These are phyloP conservation scores for Charanyca ferruginea DNA, from an alignment of 2,888 invertebrate species.

Conservation along the genomic window DNA sequence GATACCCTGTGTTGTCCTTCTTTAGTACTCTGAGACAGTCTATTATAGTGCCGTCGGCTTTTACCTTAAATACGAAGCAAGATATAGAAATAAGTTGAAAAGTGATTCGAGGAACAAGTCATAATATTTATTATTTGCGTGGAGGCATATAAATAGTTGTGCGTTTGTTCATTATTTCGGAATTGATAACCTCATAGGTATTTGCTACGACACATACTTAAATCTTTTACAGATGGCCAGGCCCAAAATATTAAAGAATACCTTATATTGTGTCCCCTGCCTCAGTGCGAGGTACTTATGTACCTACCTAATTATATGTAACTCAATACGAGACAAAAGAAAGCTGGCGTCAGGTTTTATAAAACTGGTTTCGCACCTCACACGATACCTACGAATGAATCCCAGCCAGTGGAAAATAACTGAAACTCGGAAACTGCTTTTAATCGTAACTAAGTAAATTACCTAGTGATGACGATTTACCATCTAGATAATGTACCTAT, in stretches of 20 bases:
- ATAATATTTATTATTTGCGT: not conserved
- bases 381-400: constrained; percentile 12
- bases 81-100: not conserved
- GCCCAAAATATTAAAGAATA: not conserved
- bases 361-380: constrained; percentile 31
- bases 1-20: constrained; percentile 99
- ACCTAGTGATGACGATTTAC: not conserved
- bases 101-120: not conserved
- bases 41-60: constrained; percentile 96
- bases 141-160: not conserved
- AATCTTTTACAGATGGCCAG: not conserved
- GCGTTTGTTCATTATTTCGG: not conserved
- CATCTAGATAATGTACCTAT: too few species aligned
- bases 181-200: not conserved
- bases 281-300: too few species aligned
- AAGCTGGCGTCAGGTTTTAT: constrained; percentile 30
- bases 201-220: not conserved
- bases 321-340: constrained; percentile 23
- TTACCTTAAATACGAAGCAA: constrained; percentile 90
- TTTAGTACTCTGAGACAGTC: constrained; percentile 96
- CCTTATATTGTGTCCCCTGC: constrained; percentile 6
- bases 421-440: not conserved
- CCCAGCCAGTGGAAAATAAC: constrained; percentile 14
- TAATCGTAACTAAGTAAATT: not conserved
- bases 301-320: not conserved